Evolutionary conservation across 2,113 vertebrate species (phyloP).

Genomic region (Tachuris rubrigastra): DNA sequence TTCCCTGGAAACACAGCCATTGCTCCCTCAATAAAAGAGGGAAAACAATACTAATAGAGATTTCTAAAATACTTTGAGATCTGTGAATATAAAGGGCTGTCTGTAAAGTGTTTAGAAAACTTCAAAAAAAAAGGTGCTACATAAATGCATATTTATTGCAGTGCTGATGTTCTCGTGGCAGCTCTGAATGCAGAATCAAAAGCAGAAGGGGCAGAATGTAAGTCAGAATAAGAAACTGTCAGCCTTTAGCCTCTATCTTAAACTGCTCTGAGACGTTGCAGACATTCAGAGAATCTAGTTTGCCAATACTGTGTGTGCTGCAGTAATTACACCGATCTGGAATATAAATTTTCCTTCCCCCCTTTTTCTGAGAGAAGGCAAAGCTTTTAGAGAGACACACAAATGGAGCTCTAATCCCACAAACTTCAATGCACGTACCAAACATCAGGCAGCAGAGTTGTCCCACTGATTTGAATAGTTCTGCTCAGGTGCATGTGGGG

Average conservation of each 20-base stretch:
- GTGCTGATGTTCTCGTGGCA: constrained; percentile 29
- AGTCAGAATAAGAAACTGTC: constrained; percentile 46
- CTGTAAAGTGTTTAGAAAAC: constrained; percentile 54
- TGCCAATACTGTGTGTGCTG: constrained; percentile 1
- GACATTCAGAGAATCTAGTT: background rate
- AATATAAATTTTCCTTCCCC: constrained; percentile 18
- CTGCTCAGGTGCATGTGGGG: background rate
- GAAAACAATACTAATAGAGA: constrained; percentile 16
- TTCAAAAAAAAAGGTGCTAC: constrained; percentile 47
- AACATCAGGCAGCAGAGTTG: background rate
- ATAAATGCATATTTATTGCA: constrained; percentile 62
- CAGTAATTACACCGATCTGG: constrained; percentile 28
- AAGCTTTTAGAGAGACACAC: background rate
- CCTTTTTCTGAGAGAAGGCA: background rate
- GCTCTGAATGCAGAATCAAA: constrained; percentile 52
- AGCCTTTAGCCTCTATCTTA: constrained; percentile 30
- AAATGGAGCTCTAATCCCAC: constrained; percentile 1
- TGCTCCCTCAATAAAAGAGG: background rate
- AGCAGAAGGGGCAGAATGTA: constrained; percentile 28
- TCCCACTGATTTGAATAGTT: background rate
- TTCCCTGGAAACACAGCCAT: background rate
- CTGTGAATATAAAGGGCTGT: constrained; percentile 44
- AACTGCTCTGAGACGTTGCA: constrained; percentile 37
- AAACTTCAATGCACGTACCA: background rate
- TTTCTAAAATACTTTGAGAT: constrained; percentile 16